A percentile compares a stretch with the other conserved stretches of the same genome.
These are phyloP conservation scores for Habrosyne pyritoides DNA, from an alignment of 2,888 invertebrate species.

Conservation along the genomic window DNA sequence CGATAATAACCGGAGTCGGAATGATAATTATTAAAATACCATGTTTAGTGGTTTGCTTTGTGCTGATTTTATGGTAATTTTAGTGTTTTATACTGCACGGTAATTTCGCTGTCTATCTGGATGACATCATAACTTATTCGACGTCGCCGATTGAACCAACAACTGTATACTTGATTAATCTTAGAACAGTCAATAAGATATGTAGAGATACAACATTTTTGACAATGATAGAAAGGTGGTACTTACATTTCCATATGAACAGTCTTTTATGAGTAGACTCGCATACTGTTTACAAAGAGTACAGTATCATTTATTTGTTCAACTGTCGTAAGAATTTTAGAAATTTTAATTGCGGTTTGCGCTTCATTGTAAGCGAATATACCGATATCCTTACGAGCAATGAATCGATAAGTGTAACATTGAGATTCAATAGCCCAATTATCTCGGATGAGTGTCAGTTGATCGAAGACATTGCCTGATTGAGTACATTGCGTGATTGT, in stretches of 20 bases:
- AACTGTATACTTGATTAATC: background rate
- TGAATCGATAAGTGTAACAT: background rate
- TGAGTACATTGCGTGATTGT: conserved; percentile 23
- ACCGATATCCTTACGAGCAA: background rate
- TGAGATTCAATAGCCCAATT: background rate
- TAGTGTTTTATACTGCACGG: conserved; percentile 40
- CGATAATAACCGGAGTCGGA: conserved; percentile 40
- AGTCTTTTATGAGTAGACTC: background rate
- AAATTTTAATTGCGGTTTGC: background rate
- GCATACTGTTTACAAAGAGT: background rate
- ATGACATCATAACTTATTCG: conserved; percentile 42
- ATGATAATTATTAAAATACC: conserved; percentile 55
- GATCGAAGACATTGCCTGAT: background rate
- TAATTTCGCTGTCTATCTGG: conserved; percentile 36
- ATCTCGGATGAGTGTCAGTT: background rate
- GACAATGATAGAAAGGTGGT: no score
- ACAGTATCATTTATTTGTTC: background rate
- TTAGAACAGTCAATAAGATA: no score
- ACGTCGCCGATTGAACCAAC: conserved; percentile 3
- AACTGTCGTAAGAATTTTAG: background rate
- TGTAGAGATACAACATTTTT: no score
- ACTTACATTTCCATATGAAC: no score
- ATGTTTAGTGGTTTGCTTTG: conserved; percentile 45
- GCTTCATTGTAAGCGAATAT: background rate
- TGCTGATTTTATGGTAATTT: conserved; percentile 41